Base-by-base conservation (phyloP, 2,888 invertebrate species). In the Stratiomys singularior region DNA sequence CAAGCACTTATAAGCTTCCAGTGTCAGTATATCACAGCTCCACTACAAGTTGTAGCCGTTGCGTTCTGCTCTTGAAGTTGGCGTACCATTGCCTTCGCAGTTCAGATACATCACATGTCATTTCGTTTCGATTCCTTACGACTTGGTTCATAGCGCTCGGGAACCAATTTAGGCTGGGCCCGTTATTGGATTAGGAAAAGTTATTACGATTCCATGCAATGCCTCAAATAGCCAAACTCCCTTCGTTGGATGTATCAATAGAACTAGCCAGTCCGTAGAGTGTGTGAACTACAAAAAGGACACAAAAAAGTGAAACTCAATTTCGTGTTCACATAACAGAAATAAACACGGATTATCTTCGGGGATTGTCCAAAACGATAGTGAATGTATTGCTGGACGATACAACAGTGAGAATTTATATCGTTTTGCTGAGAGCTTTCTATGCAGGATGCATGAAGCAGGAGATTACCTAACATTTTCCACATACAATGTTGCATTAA, bases 181-280 rank as follows among this genome's bases (percentile, higher is more conserved):
- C 72, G 71, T 78, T 78, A 78, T 78, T 78, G 78, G 78, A 78
- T 78, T 78, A 78, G 71, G 78, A 72, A 78, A 78, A 78, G 78
- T 78, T 78, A 78, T 78, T 77, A 78, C 78, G 77, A 72, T 28
- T 78, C 67, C 72, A 78, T 74, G 74, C 60, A 60, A 74, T 74
- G 58, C 74, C 37, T 74, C 60, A 47, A 74, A 74, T 74, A 30
- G 47, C 37, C 74, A 60, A 37, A 9, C 9, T 9, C 37, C 5
- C 37, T 37, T 9, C n/a, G n/a, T n/a, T n/a, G 37, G 37, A 5
- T 37, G 5, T 37, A 37, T 37, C 37, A 37, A 37, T 3, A 9
- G 37, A 9, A 37, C 37, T 37, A 9, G 37, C 9, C 37, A 5
- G 37, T 37, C 9, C 9, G 37, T 37, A 37, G 37, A 5, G 37